A percentile compares a stretch with the other conserved stretches of the same genome.
Evolutionary conservation across 2,113 vertebrate species (phyloP).

Genomic region (Himantopus leucocephalus): DNA sequence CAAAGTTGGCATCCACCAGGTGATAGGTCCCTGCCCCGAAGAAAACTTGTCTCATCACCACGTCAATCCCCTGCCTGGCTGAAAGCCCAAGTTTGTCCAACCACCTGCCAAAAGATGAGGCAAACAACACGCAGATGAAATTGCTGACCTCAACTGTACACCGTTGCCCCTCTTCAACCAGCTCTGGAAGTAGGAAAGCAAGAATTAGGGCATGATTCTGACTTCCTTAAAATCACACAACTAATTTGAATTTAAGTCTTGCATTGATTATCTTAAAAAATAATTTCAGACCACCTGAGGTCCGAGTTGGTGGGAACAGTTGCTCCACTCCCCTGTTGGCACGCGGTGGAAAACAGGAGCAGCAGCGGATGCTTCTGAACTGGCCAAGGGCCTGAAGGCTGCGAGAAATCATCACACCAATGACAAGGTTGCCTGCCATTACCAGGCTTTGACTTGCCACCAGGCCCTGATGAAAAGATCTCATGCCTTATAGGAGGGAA

Average conservation of each 20-base stretch:
- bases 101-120: conserved; percentile 83
- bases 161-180: background rate
- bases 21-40: conserved; percentile 90
- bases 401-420: background rate
- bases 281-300: background rate
- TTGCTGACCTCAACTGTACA: background rate
- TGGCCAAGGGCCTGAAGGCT: background rate
- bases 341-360: background rate
- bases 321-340: background rate
- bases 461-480: background rate
- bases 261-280: background rate
- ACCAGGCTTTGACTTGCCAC: background rate
- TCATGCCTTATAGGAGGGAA: background rate
- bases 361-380: background rate
- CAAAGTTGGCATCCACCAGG: conserved; percentile 85
- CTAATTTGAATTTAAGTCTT: background rate
- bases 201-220: background rate
- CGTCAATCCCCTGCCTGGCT: conserved; percentile 84
- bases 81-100: conserved; percentile 91
- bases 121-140: background rate
- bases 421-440: background rate
- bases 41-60: conserved; percentile 93
- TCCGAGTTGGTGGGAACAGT: background rate
- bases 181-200: rapidly evolving
- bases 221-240: background rate